These are phyloP conservation scores for Kryptolebias marmoratus DNA, from an alignment of 2,113 vertebrate species.

Conservation along the genomic window DNA sequence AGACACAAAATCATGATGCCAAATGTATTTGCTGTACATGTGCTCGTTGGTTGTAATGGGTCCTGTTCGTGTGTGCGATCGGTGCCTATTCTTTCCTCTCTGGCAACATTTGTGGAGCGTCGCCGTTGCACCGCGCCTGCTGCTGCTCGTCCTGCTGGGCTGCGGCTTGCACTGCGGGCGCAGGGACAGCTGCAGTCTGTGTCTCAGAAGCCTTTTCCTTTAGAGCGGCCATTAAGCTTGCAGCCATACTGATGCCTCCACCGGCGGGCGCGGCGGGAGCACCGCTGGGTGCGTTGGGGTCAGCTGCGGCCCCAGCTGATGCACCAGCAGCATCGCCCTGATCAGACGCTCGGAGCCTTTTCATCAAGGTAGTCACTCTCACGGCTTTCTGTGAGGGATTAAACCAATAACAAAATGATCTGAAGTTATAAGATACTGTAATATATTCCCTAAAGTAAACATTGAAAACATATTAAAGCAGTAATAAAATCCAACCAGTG, in stretches of 20 bases:
- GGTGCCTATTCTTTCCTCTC: slow-evolving; percentile 75
- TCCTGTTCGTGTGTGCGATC: slow-evolving; percentile 46
- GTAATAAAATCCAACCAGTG: not conserved
- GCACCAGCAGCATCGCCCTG: slow-evolving; percentile 80
- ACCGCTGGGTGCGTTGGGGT: slow-evolving; percentile 45
- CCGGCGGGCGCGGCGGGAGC: slow-evolving; percentile 60
- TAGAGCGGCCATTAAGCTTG: slow-evolving; percentile 62
- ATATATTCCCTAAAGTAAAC: not conserved
- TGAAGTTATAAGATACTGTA: not conserved
- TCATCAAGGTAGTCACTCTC: slow-evolving; percentile 97
- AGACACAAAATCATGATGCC: slow-evolving; percentile 75
- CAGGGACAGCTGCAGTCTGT: slow-evolving; percentile 67
- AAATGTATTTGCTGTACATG: slow-evolving; percentile 52
- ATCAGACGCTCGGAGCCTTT: slow-evolving; percentile 91
- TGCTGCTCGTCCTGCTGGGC: slow-evolving; percentile 71
- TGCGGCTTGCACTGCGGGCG: slow-evolving; percentile 39
- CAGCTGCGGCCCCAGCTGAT: slow-evolving; percentile 67
- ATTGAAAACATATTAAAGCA: not conserved
- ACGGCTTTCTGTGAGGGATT: slow-evolving; percentile 89
- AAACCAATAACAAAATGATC: not conserved
- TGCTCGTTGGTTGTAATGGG: slow-evolving; percentile 51
- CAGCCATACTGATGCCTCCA: slow-evolving; percentile 32
- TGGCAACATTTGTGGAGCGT: slow-evolving; percentile 72
- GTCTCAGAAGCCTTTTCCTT: slow-evolving; percentile 67
- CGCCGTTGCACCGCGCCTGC: slow-evolving; percentile 82